Conservation (phyloP, 2,797 vertebrate species). For the Falco rusticolus region DNA sequence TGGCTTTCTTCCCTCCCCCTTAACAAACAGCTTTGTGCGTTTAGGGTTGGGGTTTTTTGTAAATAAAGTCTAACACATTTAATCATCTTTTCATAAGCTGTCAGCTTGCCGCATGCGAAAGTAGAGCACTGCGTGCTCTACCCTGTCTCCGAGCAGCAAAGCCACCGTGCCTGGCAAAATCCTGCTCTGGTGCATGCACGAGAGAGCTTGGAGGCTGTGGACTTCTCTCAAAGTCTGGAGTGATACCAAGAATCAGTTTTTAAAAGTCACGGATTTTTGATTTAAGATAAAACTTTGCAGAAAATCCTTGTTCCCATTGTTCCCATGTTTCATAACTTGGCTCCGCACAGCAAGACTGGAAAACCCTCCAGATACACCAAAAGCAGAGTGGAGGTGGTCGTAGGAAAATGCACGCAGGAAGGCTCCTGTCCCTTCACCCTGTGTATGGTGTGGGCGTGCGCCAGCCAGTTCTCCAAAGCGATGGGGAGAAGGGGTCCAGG, state of each 20-base stretch:
- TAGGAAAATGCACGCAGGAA: rapidly evolving
- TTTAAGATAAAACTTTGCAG: not conserved
- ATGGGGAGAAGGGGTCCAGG: not conserved
- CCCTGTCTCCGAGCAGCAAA: not conserved
- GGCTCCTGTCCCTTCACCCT: rapidly evolving
- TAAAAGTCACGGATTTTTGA: not conserved
- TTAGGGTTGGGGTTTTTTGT: not conserved
- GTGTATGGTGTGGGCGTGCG: rapidly evolving
- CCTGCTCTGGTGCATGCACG: rapidly evolving
- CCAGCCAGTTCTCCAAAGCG: not conserved
- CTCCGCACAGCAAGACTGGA: not conserved
- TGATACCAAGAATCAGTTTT: not conserved
- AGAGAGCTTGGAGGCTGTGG: not conserved
- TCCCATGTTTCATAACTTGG: not conserved
- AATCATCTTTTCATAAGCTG: conserved; percentile 46
- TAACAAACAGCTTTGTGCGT: not conserved
- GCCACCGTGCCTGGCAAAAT: rapidly evolving
- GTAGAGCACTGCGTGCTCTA: not conserved
- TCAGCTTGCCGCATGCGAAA: not conserved
- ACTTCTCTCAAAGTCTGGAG: not conserved
- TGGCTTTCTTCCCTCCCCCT: not conserved
- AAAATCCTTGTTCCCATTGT: not conserved
- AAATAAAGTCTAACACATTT: conserved; percentile 13
- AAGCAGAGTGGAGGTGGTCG: not conserved
- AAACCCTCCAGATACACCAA: not conserved